Conservation (phyloP, 2,888 invertebrate genomes). For the Drosophila cracens region DNA sequence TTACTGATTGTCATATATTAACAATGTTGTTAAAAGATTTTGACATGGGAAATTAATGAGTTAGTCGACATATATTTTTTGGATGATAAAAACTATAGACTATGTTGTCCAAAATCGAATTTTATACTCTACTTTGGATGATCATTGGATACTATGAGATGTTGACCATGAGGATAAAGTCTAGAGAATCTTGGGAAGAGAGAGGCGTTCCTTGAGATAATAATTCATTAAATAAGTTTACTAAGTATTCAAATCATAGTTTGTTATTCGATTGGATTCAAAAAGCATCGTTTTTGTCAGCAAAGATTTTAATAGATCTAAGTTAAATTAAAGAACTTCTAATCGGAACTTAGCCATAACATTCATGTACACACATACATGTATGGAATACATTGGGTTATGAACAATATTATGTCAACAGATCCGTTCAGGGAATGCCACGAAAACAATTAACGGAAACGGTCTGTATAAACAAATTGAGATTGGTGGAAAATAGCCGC, state of each 20-base stretch:
- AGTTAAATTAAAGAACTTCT: not conserved
- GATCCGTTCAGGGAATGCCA: conserved; percentile 7
- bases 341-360: not conserved
- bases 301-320: not conserved
- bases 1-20: not conserved
- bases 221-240: not conserved
- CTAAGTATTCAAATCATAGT: not conserved
- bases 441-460: conserved; percentile 51
- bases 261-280: not conserved
- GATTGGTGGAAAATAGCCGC: conserved; percentile 58
- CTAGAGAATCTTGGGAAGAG: not conserved
- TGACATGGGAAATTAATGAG: not conserved
- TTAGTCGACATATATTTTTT: not conserved
- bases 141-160: not conserved
- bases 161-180: not conserved
- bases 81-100: not conserved
- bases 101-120: not conserved
- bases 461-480: conserved; percentile 58
- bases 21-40: not conserved
- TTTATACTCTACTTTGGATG: not conserved
- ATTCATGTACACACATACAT: not conserved
- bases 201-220: not conserved
- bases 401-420: conserved; percentile 8
- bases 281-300: not conserved
- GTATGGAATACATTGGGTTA: conserved; percentile 1